Base-by-base conservation (phyloP, 2,113 vertebrate species). In the Himantopus leucocephalus region DNA sequence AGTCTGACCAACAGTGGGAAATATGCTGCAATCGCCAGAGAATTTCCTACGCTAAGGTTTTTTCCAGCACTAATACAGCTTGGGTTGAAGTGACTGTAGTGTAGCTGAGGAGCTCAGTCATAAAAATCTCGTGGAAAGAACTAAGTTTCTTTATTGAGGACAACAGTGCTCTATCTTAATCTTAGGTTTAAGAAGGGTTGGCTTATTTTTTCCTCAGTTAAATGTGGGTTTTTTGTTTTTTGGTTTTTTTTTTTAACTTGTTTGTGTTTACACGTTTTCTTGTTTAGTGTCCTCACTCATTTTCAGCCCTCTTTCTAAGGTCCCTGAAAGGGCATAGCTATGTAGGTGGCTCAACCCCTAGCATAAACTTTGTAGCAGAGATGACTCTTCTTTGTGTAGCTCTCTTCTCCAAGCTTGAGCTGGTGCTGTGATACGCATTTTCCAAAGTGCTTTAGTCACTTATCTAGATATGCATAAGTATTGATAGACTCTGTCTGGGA, bases 361-460 rank as follows among this genome's bases (percentile, higher is more conserved):
- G 12, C 41, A 21, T 71, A 37, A 70, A 78, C 50, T 73, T 76
- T 12, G 32, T 70, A 52, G 63, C 50, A 35, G 34, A 32, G 34
- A 2, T 10, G 47, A 13, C 23, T 76, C 16, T 27, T 63, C 24
- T 37, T 59, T 7, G 11, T 56, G 60, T 70, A 39, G 34, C 4
- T 48, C 20, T 84, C 6, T 55, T 59, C 34, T 58, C 5, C 10
- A 18, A 7, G 12, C 39, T 64, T 48, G 48, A 52, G 26, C 35
- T 11, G 6, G 12, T 45, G 14, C 20, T 37, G 13, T 75, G 37
- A 35, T 67, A 20, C 0, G 0, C 12, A 0, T 75, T 48, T 68
- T 30, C 62, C 32, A 35, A 48, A 64, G 16, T 1, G 0, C 30
- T 52, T 0, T 47, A 23, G 35, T 75, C 0, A 0, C 12, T 81